Percentiles rank a stretch among this genome's conserved stretches.
Conservation (phyloP, 2,113 vertebrate genomes). For the Dascyllus trimaculatus region DNA sequence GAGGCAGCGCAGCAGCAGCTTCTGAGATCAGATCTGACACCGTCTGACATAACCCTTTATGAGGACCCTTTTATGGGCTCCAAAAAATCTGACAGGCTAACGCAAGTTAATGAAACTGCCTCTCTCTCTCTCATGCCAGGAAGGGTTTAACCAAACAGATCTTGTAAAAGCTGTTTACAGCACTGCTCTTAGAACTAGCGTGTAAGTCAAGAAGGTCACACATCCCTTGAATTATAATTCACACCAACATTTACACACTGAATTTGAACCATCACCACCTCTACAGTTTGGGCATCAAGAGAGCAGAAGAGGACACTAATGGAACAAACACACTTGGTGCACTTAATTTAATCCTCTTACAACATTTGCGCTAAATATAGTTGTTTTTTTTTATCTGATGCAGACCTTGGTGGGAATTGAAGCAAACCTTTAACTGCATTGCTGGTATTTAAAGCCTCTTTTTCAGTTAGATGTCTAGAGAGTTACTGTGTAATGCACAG, state of each 20-base stretch:
- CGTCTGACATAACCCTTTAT: slow-evolving; percentile 2
- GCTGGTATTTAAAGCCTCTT: no score
- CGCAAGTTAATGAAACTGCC: slow-evolving; percentile 14
- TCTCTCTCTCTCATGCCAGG: slow-evolving; percentile 21
- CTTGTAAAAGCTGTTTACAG: slow-evolving; percentile 21
- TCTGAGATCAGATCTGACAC: background rate
- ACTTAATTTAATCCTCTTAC: no score
- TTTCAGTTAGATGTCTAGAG: no score
- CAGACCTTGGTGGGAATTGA: no score
- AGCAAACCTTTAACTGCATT: no score
- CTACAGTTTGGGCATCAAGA: background rate
- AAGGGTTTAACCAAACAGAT: slow-evolving; percentile 30
- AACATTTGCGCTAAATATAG: no score
- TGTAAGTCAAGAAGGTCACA: background rate
- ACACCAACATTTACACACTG: background rate
- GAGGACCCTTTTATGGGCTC: slow-evolving; percentile 3
- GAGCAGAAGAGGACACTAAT: no score
- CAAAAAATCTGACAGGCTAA: background rate
- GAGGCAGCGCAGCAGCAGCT: background rate
- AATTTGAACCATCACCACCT: background rate
- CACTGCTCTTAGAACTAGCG: slow-evolving; percentile 15
- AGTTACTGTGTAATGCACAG: no score
- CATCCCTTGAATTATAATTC: background rate
- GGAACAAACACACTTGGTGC: no score
- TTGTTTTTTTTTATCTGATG: no score